Base-by-base conservation (phyloP, 1,140 invertebrate species). In the Drosophila persimilis region DNA sequence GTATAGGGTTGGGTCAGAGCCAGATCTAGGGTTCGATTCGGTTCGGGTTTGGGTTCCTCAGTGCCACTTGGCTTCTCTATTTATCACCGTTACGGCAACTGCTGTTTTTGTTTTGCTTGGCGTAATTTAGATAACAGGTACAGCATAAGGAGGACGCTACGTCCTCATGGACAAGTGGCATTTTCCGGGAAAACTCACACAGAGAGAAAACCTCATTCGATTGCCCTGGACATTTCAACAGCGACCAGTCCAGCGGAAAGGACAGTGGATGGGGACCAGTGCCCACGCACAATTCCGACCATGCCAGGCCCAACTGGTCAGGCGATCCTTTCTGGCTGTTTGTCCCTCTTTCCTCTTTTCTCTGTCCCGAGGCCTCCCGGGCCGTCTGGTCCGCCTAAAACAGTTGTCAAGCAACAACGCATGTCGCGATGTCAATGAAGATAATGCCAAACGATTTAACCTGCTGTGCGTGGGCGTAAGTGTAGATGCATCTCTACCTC, bases 121-220 rank as follows among this genome's bases (percentile, higher is more conserved):
- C 72, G 79, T 90, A 89, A 90, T 90, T 90, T 90, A 90, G 89
- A 90, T 90, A 90, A 90, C 88, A 89, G 84, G 77, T 78, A 90
- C 70, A 78, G 80, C 65, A 59, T 50, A 70, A 64, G 70, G 46
- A 66, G 20, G 20, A 20, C 20, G 20, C 20, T 20, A 61, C 78
- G 66, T 71, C 51, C 78, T 73, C 90, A 83, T 84, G 85, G 88
- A 90, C 89, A 90, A 89, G 83, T 89, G 83, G 84, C 78, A 89
- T 89, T 89, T 85, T 84, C 83, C 75, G 83, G 83, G 83, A 88
- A 86, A 47, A 50, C 51, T 9, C 39, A 46, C 29, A 48, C 45
- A 11, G 35, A 41, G n/a, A 64, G 29, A 52, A 60, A 69, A 64
- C 81, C 73, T 86, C 64, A 57, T 9, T 47, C 67, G 61, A 31